Evolutionary conservation across 2,888 invertebrate genomes (phyloP), one percentile per base, ranked within the genome.

Genomic region (Poecilus cupreus): DNA sequence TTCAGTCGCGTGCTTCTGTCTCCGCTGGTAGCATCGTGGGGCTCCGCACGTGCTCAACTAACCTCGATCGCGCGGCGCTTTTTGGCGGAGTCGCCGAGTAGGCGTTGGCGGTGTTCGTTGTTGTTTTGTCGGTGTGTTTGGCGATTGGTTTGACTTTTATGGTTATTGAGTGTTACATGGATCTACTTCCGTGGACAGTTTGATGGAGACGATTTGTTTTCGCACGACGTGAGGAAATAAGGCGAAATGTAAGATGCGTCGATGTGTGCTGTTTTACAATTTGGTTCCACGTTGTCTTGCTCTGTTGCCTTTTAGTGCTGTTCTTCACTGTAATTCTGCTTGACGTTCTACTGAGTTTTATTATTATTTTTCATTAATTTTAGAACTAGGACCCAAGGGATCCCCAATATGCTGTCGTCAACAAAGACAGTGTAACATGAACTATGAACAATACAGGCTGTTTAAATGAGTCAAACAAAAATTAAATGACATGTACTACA

Each of bases 1-100:
- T 22, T 72, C 80, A 80, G 80, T 80, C 20, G 72, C 51, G 13
- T 37, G 37, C 51, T 13, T 51, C 49, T 54, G 13, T 54, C 54
- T 37, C 24, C 11, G 39, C 22, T 20, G 80, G 72, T 80, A 80
- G 39, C 70, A 80, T 80, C 80, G 79, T 37, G 20, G 20, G 8
- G 37, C 74, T 24, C 49, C 20, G 24, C 60, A 60, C 60, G 77
- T 77, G 77, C 39, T 39, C 10, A 24, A 24, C 24, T 32, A 74
- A 24, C 51, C 76, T 54, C 54, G 54, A 18, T 51, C 37, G 39
- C 75, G 26, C 39, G 43, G 22, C 10, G 1, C 5, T 11, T 11
- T 24, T 43, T 43, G 43, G 43, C n/a, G 43, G n/a, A 43, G 26
- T 70, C 49, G 49, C 18, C 54, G 54, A 11, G 54, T 18, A 16